Percentiles rank a stretch among this genome's conserved stretches.
Evolutionary conservation across 2,797 vertebrate genomes (phyloP).

Genomic region (Liasis olivaceus): DNA sequence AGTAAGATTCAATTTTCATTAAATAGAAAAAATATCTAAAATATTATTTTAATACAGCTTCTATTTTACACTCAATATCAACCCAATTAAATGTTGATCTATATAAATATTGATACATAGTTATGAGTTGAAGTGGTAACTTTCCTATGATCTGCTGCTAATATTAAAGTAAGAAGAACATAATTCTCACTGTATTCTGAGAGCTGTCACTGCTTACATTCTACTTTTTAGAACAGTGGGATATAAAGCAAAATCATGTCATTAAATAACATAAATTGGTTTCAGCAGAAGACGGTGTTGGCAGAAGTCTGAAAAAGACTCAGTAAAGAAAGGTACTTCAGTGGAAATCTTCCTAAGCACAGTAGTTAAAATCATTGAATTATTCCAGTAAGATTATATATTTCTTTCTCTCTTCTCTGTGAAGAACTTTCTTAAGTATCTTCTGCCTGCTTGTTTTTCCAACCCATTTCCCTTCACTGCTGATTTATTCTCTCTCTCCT

Average conservation of each 20-base stretch:
- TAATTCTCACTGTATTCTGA: too few species aligned
- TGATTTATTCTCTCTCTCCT: background rate
- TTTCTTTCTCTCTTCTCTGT: background rate
- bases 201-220: background rate
- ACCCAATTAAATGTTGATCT: background rate
- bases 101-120: background rate
- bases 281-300: background rate
- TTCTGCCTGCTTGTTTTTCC: background rate
- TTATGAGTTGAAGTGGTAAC: background rate
- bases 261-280: background rate
- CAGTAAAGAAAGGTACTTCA: background rate
- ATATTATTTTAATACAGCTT: background rate
- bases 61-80: background rate
- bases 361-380: background rate
- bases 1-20: constrained; percentile 9
- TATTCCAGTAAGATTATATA: background rate
- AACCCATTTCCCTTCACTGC: background rate
- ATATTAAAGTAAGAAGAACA: background rate
- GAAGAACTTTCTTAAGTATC: background rate
- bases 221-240: background rate
- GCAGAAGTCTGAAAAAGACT: background rate
- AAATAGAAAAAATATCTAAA: background rate
- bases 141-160: background rate
- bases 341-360: background rate
- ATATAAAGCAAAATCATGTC: background rate